A percentile compares a stretch with the other conserved stretches of the same genome.
These are phyloP conservation scores for Knipowitschia caucasica DNA, from an alignment of 2,797 vertebrate species.

Conservation along the genomic window DNA sequence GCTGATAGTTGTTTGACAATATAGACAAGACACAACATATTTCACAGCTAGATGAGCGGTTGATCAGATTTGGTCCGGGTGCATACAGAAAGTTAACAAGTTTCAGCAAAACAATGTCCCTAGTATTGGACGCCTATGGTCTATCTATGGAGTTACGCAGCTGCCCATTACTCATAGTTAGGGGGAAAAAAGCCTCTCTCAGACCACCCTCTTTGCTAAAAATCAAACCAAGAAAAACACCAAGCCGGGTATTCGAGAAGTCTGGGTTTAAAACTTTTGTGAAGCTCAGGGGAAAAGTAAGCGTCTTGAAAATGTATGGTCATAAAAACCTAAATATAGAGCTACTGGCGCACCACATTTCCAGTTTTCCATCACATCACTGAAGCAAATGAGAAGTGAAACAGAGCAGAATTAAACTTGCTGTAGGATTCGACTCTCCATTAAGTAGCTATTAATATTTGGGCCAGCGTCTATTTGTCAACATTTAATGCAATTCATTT, in stretches of 20 bases:
- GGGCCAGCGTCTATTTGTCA: slow-evolving; percentile 1
- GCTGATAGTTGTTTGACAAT: slow-evolving; percentile 32
- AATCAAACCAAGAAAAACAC: slow-evolving; percentile 36
- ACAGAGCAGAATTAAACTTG: background rate
- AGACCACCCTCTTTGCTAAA: slow-evolving; percentile 40
- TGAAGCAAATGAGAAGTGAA: slow-evolving; percentile 2
- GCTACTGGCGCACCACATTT: background rate
- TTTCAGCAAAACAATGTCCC: slow-evolving; percentile 62
- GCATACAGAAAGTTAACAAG: slow-evolving; percentile 53
- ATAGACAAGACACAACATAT: slow-evolving; percentile 35
- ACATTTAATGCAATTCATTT: slow-evolving; percentile 13
- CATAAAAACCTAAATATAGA: slow-evolving; percentile 3
- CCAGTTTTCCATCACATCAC: slow-evolving; percentile 5
- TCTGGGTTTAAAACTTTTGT: slow-evolving; percentile 17
- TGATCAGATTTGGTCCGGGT: slow-evolving; percentile 50
- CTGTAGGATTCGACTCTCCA: slow-evolving; percentile 4
- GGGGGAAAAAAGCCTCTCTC: slow-evolving; percentile 29
- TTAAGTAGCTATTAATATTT: slow-evolving; percentile 9
- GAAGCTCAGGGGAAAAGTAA: slow-evolving; percentile 13
- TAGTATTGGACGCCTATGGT: slow-evolving; percentile 53
- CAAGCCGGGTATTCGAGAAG: slow-evolving; percentile 25
- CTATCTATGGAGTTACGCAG: slow-evolving; percentile 60
- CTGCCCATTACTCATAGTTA: slow-evolving; percentile 60
- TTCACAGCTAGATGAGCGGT: slow-evolving; percentile 58
- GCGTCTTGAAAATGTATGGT: background rate